These are phyloP conservation scores for Heliconius cydno DNA, from an alignment of 2,888 invertebrate genomes.

Conservation along the genomic window DNA sequence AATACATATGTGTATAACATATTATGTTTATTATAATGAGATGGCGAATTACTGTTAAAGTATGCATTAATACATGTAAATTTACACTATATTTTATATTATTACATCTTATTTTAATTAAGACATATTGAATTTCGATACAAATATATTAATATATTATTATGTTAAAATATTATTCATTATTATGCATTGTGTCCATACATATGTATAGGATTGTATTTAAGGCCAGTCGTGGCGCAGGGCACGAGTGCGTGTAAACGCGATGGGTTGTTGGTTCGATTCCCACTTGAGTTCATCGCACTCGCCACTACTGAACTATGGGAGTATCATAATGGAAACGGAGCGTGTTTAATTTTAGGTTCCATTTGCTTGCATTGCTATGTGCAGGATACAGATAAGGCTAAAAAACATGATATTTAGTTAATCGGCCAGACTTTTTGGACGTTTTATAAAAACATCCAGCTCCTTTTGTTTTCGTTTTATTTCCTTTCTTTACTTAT, in stretches of 20 bases:
- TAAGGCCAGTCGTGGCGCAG: too few relatives aligned
- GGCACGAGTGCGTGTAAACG: too few relatives aligned
- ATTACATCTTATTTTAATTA: neutral
- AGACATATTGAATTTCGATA: neutral
- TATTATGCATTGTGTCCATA: neutral
- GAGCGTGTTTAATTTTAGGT: too few relatives aligned
- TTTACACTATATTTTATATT: neutral
- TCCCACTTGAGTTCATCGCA: too few relatives aligned
- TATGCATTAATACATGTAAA: constrained; percentile 9
- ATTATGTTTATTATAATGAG: neutral
- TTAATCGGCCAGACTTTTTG: neutral
- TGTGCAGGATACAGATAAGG: too few relatives aligned
- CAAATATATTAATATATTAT: neutral
- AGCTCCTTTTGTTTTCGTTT: too few relatives aligned
- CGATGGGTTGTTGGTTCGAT: too few relatives aligned
- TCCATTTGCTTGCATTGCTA: too few relatives aligned
- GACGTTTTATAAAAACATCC: neutral
- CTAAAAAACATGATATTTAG: too few relatives aligned
- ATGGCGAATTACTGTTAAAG: neutral
- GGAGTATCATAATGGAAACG: too few relatives aligned
- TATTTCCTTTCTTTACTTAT: neutral
- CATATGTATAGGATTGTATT: too few relatives aligned
- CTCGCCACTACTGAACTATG: too few relatives aligned
- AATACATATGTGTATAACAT: neutral
- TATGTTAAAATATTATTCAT: neutral